Evolutionary conservation across 2,888 invertebrate species (phyloP), one percentile per base, ranked within the genome.

Genomic region (Leptopilina drosophilae): DNA sequence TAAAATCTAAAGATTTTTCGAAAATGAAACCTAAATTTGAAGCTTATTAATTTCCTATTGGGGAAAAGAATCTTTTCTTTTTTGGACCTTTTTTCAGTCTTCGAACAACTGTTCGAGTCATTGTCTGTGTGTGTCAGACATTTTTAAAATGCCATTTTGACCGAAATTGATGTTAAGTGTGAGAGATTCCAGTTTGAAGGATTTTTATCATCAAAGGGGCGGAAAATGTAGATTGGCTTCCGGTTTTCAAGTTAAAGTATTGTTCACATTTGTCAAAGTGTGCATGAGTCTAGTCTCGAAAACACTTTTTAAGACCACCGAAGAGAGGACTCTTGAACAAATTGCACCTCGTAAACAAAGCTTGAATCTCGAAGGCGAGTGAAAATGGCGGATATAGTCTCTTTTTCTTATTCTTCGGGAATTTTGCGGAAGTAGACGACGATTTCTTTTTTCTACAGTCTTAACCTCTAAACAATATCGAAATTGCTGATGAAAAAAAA

Each of bases 331-430:
- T 81, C 84, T 84, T 82, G 77, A 85, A 82, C 82, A 85, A 85
- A 85, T 83, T 80, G 85, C 79, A 80, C 81, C 81, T 81, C 82
- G 83, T 85, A 85, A 85, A 85, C 85, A 85, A 85, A 82, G 84
- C 82, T 85, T 82, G 40, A n/a, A 73, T 73, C 56, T 26, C 76
- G 12, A 62, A 46, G 76, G 64, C 59, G 15, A 64, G 76, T 49
- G 64, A 26, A 62, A 76, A 46, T 62, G 64, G 62, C 64, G 64
- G 76, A 64, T 76, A 76, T 76, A 64, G 33, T 73, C 73, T 73
- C 33, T 49, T 11, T 49, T 49, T 49, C 56, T 73, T 33, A 73
- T 56, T 56, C 33, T 49, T 56, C 56, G n/a, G 1, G 7, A 42
- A 56, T 56, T 56, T 33, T 56, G 33, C 56, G 56, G 56, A 73